phyloP scores from a whole-genome alignment of 2,113 vertebrate genomes.

The Myotis lucifugus region DNA sequence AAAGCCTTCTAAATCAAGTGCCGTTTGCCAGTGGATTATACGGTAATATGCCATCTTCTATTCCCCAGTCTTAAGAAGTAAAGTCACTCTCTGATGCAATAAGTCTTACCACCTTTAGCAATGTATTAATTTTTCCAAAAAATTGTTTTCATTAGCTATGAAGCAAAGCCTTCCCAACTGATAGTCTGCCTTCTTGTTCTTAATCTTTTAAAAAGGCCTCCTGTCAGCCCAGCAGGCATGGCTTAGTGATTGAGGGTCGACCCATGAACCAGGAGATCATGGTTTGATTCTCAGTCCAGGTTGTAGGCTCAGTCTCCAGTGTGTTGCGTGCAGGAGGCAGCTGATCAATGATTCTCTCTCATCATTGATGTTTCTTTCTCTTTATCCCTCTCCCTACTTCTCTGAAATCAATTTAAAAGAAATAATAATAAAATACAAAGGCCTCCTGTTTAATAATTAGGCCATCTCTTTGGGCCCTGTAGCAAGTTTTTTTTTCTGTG shows the following conservation, averaged over 20 bases:
- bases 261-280: too few relatives aligned
- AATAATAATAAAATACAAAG: too few relatives aligned
- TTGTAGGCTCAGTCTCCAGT: too few relatives aligned
- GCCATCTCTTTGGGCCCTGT: not conserved
- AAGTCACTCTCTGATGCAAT: not conserved
- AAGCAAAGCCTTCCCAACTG: not conserved
- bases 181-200: not conserved
- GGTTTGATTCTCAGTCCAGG: too few relatives aligned
- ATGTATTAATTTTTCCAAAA: not conserved
- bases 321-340: too few relatives aligned
- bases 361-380: too few relatives aligned
- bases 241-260: too few relatives aligned
- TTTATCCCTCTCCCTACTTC: too few relatives aligned
- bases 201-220: not conserved
- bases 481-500: not conserved
- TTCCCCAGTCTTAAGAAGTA: not conserved
- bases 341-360: too few relatives aligned
- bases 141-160: not conserved
- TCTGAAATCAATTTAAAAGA: too few relatives aligned
- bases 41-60: constrained; percentile 76
- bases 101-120: not conserved
- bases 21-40: constrained; percentile 87
- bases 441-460: not conserved
- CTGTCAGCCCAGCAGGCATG: too few relatives aligned
- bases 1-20: constrained; percentile 69